Conservation (phyloP, 2,888 invertebrate genomes). For the Anticlea derivata region DNA sequence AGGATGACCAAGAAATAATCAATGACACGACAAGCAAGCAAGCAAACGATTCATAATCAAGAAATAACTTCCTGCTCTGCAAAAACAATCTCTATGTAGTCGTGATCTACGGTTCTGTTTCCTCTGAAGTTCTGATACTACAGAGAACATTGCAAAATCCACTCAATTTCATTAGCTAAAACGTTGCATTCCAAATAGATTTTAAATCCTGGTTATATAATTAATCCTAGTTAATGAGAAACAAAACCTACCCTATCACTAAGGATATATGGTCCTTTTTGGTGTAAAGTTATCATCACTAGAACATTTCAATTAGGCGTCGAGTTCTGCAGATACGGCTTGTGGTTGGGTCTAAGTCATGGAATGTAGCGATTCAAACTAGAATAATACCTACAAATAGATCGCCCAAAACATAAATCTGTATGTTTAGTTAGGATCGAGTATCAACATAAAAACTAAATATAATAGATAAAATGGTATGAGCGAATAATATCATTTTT, state of each 20-base stretch:
- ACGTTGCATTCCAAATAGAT: neutral
- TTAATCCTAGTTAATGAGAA: no score
- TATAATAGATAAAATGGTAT: no score
- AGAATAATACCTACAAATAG: no score
- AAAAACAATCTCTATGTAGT: neutral
- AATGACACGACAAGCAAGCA: no score
- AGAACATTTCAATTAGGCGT: constrained; percentile 6
- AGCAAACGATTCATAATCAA: neutral
- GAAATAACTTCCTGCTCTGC: neutral
- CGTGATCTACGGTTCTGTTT: neutral
- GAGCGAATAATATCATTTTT: no score
- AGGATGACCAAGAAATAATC: no score
- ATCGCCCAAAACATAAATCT: no score
- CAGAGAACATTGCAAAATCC: neutral
- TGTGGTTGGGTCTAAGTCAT: constrained; percentile 6
- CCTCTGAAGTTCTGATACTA: neutral
- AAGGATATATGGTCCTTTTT: neutral
- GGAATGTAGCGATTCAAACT: no score
- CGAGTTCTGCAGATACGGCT: constrained; percentile 6
- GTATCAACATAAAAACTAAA: no score
- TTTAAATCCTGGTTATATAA: neutral
- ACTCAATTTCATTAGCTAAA: neutral
- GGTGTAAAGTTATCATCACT: neutral
- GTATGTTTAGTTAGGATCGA: no score
- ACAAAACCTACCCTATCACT: neutral